Evolutionary conservation across 2,797 vertebrate genomes (phyloP).

Genomic region (Lates japonicus): DNA sequence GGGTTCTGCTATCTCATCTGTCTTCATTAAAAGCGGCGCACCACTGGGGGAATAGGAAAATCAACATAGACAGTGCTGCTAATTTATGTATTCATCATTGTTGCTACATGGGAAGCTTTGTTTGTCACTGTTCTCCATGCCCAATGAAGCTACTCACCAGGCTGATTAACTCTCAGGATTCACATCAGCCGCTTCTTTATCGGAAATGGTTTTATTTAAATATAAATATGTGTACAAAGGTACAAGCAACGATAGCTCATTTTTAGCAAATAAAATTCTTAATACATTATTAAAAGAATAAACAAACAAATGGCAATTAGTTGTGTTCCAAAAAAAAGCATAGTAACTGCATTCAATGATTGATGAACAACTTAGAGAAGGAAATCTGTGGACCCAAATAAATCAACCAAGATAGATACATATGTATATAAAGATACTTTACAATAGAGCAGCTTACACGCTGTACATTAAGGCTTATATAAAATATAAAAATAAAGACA

Average conservation of each 20-base stretch:
- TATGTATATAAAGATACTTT: slow-evolving; percentile 90
- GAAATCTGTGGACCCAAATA: slow-evolving; percentile 77
- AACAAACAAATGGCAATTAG: slow-evolving; percentile 85
- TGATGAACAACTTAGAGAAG: slow-evolving; percentile 77
- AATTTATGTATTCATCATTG: slow-evolving; percentile 87
- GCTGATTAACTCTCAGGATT: slow-evolving; percentile 59
- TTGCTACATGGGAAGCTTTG: slow-evolving; percentile 77
- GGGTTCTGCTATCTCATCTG: slow-evolving; percentile 80
- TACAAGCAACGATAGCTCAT: slow-evolving; percentile 89
- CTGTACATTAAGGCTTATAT: slow-evolving; percentile 93
- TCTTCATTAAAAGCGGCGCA: slow-evolving; percentile 85
- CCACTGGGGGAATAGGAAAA: slow-evolving; percentile 79
- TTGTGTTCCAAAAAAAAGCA: slow-evolving; percentile 72
- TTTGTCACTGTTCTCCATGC: slow-evolving; percentile 70
- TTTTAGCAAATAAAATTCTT: slow-evolving; percentile 89
- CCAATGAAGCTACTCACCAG: slow-evolving; percentile 32
- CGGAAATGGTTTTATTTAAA: slow-evolving; percentile 92
- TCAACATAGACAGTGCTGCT: slow-evolving; percentile 84
- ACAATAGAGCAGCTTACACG: slow-evolving; percentile 89
- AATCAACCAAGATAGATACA: slow-evolving; percentile 81
- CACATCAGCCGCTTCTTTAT: slow-evolving; percentile 77
- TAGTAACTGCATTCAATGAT: slow-evolving; percentile 81
- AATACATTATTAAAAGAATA: slow-evolving; percentile 86
- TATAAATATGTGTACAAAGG: slow-evolving; percentile 94
- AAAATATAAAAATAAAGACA: slow-evolving; percentile 93